These are phyloP conservation scores for Epirrhoe tristata DNA, from an alignment of 2,888 invertebrate species.

Conservation along the genomic window DNA sequence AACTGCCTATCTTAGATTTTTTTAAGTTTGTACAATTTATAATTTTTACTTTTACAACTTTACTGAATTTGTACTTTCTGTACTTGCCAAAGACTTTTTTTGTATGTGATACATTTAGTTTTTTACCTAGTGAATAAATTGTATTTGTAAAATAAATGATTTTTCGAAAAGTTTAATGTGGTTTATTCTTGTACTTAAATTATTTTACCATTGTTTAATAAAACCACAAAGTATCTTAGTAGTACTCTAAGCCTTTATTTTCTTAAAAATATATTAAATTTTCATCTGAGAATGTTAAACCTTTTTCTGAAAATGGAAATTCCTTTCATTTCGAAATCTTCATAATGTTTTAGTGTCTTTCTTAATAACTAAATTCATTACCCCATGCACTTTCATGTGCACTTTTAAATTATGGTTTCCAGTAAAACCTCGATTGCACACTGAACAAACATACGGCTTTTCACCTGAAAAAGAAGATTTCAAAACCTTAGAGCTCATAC, in stretches of 20 bases:
- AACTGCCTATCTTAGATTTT: slow-evolving; percentile 34
- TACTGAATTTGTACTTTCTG: slow-evolving; percentile 62
- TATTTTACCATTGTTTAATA: too few species aligned
- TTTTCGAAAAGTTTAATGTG: slow-evolving; percentile 45
- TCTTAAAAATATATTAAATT: too few species aligned
- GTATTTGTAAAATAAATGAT: slow-evolving; percentile 67
- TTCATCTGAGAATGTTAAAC: too few species aligned
- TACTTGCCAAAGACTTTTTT: slow-evolving; percentile 84
- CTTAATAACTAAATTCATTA: slow-evolving; percentile 56
- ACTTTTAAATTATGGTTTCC: slow-evolving; percentile 71
- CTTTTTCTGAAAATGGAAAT: too few species aligned
- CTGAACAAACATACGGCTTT: slow-evolving; percentile 72
- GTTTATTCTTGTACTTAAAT: neutral
- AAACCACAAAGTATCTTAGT: too few species aligned
- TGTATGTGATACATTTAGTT: slow-evolving; percentile 82
- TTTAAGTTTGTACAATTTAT: slow-evolving; percentile 52
- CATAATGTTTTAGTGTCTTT: slow-evolving; percentile 7
- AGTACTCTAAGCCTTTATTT: too few species aligned
- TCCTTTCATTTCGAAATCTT: too few species aligned
- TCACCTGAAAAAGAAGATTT: slow-evolving; percentile 59
- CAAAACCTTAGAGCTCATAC: too few species aligned
- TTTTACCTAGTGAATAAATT: slow-evolving; percentile 73
- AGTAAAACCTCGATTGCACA: slow-evolving; percentile 73
- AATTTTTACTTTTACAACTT: slow-evolving; percentile 54
- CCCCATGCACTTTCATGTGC: slow-evolving; percentile 78